Conservation (phyloP, 2,888 invertebrate species). For the Abrostola triplasia region DNA sequence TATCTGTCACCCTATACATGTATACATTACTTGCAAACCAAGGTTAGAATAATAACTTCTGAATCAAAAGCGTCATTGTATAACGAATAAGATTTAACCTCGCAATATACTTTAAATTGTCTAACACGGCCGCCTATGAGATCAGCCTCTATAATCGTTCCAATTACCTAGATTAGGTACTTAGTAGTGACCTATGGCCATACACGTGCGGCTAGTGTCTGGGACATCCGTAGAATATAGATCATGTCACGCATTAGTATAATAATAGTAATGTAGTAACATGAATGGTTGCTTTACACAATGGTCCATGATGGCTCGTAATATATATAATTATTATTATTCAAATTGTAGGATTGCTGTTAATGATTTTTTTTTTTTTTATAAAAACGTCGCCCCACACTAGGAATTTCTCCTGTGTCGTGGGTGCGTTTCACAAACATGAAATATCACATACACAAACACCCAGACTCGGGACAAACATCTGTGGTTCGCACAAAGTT, state of each 20-base stretch:
- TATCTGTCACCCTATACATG: slow-evolving; percentile 13
- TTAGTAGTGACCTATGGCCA: slow-evolving; percentile 43
- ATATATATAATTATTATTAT: background rate
- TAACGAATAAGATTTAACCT: background rate
- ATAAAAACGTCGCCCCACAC: too few species aligned
- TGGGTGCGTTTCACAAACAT: too few species aligned
- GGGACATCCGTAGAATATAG: slow-evolving; percentile 18
- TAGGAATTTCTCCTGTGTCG: too few species aligned
- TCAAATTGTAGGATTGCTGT: too few species aligned
- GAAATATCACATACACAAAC: too few species aligned
- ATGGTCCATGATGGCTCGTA: background rate
- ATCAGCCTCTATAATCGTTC: slow-evolving; percentile 46
- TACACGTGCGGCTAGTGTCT: slow-evolving; percentile 41
- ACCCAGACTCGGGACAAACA: too few species aligned
- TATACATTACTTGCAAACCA: slow-evolving; percentile 12
- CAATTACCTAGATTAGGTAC: slow-evolving; percentile 41
- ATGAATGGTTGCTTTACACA: background rate
- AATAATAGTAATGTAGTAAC: background rate
- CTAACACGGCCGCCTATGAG: slow-evolving; percentile 38
- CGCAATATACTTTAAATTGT: slow-evolving; percentile 12
- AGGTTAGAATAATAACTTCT: background rate
- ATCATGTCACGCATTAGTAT: slow-evolving; percentile 20
- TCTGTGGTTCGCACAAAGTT: too few species aligned
- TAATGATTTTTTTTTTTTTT: too few species aligned
- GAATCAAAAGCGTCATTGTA: slow-evolving; percentile 16